Percentiles rank a stretch among this genome's conserved stretches.
These are phyloP conservation scores for Albula glossodonta DNA, from an alignment of 2,113 vertebrate species.

Conservation along the genomic window DNA sequence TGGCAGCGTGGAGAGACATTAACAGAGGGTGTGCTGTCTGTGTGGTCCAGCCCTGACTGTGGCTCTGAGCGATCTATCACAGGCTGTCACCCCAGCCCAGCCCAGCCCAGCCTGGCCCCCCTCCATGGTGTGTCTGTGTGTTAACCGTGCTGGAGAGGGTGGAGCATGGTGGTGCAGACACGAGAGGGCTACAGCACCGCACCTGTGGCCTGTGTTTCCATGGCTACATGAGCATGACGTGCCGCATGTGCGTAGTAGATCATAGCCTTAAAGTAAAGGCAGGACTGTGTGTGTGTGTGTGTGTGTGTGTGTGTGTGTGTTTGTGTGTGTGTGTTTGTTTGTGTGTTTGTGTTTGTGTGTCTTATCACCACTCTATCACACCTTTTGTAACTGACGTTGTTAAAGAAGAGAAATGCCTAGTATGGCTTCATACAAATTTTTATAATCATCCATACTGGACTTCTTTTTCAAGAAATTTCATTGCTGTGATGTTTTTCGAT, in stretches of 20 bases:
- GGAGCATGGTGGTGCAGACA: neutral
- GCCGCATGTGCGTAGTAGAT: neutral
- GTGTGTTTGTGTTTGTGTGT: no score
- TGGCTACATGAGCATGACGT: neutral
- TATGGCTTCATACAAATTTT: no score
- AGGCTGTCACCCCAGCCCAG: neutral
- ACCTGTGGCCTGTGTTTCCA: constrained; percentile 9
- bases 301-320: neutral
- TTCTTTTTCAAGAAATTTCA: no score
- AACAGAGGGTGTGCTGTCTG: constrained; percentile 1
- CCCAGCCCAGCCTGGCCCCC: neutral
- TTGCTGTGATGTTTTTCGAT: no score
- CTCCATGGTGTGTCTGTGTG: neutral
- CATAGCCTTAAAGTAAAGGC: neutral
- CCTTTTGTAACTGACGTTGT: no score
- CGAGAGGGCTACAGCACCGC: neutral
- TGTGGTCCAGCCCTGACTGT: constrained; percentile 13
- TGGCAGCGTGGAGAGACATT: neutral
- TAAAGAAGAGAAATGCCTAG: no score
- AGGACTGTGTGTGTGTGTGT: neutral
- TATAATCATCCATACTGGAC: no score
- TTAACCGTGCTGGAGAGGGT: neutral
- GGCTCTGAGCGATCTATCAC: neutral
- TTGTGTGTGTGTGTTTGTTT: neutral
- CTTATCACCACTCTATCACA: no score